Percentiles rank a stretch among this genome's conserved stretches.
These are phyloP conservation scores for Trissonchulus sp. DNA, from an alignment of 2,888 invertebrate genomes.

Conservation along the genomic window DNA sequence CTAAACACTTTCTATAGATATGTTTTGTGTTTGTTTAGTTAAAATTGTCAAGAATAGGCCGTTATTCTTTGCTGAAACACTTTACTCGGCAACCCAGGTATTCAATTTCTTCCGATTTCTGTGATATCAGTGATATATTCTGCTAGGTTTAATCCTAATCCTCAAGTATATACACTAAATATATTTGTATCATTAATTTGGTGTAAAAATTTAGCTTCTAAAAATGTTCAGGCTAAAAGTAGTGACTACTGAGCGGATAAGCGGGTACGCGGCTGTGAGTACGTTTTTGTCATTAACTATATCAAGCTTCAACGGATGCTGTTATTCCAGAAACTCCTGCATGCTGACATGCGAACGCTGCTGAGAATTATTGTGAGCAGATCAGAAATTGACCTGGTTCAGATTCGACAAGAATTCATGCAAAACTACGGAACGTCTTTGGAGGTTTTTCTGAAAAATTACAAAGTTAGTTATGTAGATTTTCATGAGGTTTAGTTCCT, in stretches of 20 bases:
- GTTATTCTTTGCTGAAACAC: constrained; percentile 33
- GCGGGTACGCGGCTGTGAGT: too few relatives aligned
- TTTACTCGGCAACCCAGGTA: constrained; percentile 32
- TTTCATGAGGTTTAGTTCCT: background rate
- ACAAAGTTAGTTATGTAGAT: background rate
- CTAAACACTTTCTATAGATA: too few relatives aligned
- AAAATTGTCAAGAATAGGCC: constrained; percentile 41
- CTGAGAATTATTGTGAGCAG: constrained; percentile 48
- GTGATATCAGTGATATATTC: too few relatives aligned
- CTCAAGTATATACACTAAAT: too few relatives aligned
- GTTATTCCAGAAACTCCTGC: constrained; percentile 41
- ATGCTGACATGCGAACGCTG: constrained; percentile 48
- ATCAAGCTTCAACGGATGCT: too few relatives aligned
- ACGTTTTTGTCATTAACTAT: too few relatives aligned
- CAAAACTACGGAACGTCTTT: constrained; percentile 68
- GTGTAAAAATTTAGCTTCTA: too few relatives aligned
- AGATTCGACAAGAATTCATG: constrained; percentile 72
- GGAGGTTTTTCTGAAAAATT: constrained; percentile 52
- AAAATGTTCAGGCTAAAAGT: too few relatives aligned
- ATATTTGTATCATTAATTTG: too few relatives aligned
- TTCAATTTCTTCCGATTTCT: too few relatives aligned
- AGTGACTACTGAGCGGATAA: too few relatives aligned
- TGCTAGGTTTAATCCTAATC: too few relatives aligned
- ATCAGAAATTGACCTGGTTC: constrained; percentile 64
- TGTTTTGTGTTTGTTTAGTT: constrained; percentile 42